Evolutionary conservation across 2,113 vertebrate species (phyloP).

Genomic region (Triplophysa dalaica): DNA sequence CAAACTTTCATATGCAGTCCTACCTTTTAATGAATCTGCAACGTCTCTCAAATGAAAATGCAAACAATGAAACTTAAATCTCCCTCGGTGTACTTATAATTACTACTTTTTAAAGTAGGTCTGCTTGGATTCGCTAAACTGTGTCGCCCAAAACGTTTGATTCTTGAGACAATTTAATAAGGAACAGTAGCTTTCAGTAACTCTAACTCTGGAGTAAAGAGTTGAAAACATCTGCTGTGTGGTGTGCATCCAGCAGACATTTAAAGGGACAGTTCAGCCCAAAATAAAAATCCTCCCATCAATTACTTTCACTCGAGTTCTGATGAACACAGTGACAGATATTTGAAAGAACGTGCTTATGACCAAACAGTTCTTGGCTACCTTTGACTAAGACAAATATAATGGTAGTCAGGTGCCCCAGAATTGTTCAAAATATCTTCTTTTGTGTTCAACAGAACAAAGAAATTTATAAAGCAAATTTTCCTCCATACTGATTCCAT

Average conservation of each 20-base stretch:
- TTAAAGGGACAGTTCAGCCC: background rate
- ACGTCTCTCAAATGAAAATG: conserved; percentile 1
- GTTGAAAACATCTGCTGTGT: background rate
- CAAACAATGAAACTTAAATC: background rate
- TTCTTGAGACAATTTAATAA: background rate
- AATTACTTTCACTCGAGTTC: no score
- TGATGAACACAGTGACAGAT: no score
- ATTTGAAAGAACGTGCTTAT: no score
- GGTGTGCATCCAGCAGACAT: background rate
- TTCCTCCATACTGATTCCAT: no score
- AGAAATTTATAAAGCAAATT: no score
- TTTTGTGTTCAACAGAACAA: no score
- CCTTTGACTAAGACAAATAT: no score
- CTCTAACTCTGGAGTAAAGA: background rate
- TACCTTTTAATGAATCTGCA: background rate
- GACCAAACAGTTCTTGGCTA: no score
- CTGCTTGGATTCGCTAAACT: background rate
- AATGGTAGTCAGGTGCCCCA: no score
- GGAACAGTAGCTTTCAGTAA: background rate
- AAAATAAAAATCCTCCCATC: no score
- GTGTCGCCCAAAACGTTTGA: background rate
- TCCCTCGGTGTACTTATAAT: background rate
- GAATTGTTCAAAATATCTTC: no score
- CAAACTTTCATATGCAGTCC: background rate
- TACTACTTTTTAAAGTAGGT: background rate